Evolutionary conservation across 2,113 vertebrate genomes (phyloP).

Genomic region (Pachycephala philippinensis): DNA sequence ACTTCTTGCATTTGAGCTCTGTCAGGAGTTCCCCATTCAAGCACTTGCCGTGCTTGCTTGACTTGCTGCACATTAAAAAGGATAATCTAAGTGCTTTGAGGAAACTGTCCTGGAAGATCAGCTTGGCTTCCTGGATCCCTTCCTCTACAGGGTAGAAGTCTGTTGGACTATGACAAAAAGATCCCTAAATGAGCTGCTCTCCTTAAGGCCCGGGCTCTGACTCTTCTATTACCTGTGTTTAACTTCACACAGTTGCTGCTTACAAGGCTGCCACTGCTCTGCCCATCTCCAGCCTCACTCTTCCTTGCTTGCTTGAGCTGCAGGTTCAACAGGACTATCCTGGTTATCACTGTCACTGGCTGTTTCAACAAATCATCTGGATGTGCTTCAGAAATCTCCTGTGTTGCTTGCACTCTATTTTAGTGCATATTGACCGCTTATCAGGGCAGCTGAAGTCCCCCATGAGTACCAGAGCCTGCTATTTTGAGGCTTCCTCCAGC

Average conservation of each 20-base stretch:
- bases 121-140: not conserved
- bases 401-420: not conserved
- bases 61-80: not conserved
- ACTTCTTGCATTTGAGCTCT: not conserved
- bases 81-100: not conserved
- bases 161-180: not conserved
- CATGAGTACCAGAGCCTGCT: not conserved
- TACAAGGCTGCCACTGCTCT: not conserved
- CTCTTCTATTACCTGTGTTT: not conserved
- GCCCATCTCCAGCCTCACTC: not conserved
- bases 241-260: not conserved
- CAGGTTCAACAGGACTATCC: not conserved
- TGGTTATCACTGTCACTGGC: not conserved
- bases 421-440: not conserved
- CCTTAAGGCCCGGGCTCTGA: not conserved
- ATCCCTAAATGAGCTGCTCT: not conserved
- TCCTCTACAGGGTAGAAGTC: not conserved
- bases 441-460: not conserved
- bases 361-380: not conserved
- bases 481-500: not conserved
- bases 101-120: not conserved
- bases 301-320: not conserved
- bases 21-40: not conserved
- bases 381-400: not conserved
- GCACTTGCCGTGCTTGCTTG: not conserved